Evolutionary conservation across 2,113 vertebrate species (phyloP).

Genomic region (Oncorhynchus mykiss): DNA sequence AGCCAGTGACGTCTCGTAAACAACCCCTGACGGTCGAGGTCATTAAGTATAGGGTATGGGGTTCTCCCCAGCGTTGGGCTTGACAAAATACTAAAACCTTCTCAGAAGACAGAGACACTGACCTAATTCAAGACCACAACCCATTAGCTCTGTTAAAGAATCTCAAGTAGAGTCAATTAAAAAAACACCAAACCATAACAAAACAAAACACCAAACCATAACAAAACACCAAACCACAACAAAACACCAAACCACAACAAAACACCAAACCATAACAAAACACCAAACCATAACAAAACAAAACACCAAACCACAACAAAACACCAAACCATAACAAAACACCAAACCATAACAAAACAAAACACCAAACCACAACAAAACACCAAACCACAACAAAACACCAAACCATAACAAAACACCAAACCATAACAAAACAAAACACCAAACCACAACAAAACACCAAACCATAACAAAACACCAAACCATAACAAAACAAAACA

Average conservation of each 20-base stretch:
- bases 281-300: not conserved
- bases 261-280: too few species aligned
- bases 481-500: not conserved
- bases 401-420: not conserved
- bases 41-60: constrained; percentile 26
- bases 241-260: not conserved
- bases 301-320: not conserved
- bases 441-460: not conserved
- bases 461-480: not conserved
- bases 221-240: not conserved
- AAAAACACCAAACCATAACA: not conserved
- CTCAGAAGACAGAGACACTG: not conserved
- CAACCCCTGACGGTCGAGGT: constrained; percentile 16
- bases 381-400: not conserved
- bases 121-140: constrained; percentile 1
- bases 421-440: not conserved
- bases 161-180: not conserved
- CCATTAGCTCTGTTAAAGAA: not conserved
- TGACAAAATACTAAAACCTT: not conserved
- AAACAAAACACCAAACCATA: not conserved
- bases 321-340: not conserved
- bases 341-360: too few species aligned
- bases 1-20: constrained; percentile 18
- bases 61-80: not conserved
- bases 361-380: not conserved